Conservation (phyloP, 2,888 invertebrate genomes). For the Neuroscelio doddi region DNA sequence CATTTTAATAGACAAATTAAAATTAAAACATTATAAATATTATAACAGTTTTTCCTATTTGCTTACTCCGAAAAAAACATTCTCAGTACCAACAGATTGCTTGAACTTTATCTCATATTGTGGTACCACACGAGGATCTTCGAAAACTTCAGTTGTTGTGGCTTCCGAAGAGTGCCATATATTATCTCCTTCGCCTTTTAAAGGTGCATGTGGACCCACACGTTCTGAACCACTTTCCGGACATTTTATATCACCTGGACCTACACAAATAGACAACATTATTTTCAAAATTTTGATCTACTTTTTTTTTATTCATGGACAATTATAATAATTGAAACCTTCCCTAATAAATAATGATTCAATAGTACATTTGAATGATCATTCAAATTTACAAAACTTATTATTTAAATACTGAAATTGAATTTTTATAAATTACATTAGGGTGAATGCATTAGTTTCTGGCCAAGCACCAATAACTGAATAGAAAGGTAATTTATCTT, state of each 20-base stretch:
- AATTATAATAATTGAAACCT: too few relatives aligned
- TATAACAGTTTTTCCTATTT: too few relatives aligned
- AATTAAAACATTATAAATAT: too few relatives aligned
- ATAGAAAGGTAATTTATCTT: too few relatives aligned
- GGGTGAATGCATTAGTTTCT: too few relatives aligned
- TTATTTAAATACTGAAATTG: too few relatives aligned
- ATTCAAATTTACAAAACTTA: too few relatives aligned
- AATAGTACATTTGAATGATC: too few relatives aligned
- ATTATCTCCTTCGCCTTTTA: slow-evolving; percentile 75
- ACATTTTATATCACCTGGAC: slow-evolving; percentile 71
- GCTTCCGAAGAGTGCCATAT: slow-evolving; percentile 67
- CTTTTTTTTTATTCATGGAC: background rate
- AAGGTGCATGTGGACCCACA: slow-evolving; percentile 60
- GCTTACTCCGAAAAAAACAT: slow-evolving; percentile 86
- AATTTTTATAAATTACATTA: too few relatives aligned
- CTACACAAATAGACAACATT: slow-evolving; percentile 55
- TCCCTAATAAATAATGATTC: too few relatives aligned
- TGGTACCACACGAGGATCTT: slow-evolving; percentile 79
- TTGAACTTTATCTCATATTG: slow-evolving; percentile 87
- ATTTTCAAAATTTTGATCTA: background rate
- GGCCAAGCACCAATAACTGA: too few relatives aligned
- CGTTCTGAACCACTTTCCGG: slow-evolving; percentile 52
- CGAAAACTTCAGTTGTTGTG: slow-evolving; percentile 42
- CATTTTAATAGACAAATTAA: too few relatives aligned
- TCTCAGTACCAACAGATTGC: slow-evolving; percentile 88